Conservation (phyloP, 2,113 vertebrate species). For the Piprites chloris region DNA sequence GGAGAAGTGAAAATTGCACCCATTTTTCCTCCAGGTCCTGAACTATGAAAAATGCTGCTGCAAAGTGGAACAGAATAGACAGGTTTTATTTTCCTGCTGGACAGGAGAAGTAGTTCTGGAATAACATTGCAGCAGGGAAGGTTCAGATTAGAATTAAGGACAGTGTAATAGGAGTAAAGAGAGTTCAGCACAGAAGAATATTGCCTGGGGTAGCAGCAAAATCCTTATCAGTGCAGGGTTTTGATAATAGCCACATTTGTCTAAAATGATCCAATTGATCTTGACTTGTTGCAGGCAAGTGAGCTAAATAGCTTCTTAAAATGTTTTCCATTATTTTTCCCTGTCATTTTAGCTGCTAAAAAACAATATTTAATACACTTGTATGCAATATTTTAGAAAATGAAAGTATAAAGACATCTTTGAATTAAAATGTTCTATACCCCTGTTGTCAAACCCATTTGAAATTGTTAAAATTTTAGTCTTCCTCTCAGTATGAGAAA, state of each 20-base stretch:
- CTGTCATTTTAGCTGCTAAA: not conserved
- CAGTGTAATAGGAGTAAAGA: not conserved
- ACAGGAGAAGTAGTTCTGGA: not conserved
- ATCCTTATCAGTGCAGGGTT: not conserved
- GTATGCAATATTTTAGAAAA: not conserved
- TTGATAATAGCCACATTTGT: conserved; percentile 10
- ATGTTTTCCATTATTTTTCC: not conserved
- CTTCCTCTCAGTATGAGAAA: not conserved
- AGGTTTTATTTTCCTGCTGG: not conserved
- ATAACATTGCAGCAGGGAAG: not conserved
- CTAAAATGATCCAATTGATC: not conserved
- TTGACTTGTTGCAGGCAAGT: not conserved
- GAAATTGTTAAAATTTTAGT: not conserved
- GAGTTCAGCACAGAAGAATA: not conserved
- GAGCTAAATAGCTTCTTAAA: not conserved
- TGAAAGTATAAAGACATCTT: not conserved
- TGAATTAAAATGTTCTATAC: not conserved
- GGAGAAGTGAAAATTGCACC: not conserved
- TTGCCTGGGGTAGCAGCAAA: not conserved
- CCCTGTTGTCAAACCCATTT: not conserved
- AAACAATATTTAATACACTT: not conserved
- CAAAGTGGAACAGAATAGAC: not conserved
- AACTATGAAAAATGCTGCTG: not conserved
- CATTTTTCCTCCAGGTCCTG: not conserved
- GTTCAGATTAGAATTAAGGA: not conserved